Base-by-base conservation (phyloP, 2,888 invertebrate genomes). In the Cheilosia vulpina region DNA sequence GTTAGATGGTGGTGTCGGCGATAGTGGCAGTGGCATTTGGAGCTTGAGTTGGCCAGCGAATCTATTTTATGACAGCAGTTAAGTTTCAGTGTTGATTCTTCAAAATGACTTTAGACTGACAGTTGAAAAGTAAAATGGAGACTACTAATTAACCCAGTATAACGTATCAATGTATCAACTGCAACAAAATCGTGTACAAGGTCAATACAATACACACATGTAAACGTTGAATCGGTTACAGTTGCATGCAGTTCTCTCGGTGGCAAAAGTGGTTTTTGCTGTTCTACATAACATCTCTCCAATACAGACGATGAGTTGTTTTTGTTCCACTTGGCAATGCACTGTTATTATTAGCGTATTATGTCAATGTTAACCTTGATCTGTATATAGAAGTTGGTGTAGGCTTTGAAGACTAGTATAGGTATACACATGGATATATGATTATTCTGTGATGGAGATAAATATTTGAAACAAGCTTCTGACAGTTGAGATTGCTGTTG, bases 281-380 rank as follows among this genome's bases (percentile, higher is more conserved):
- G 79, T 84, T 84, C 79, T 84, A 84, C 73, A 82, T 77, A 60
- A 72, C 72, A 83, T 83, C 69, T 75, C 65, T 66, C 63, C 60
- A 60, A 75, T 17, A 80, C 75, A 69, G 17, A 62, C 53, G 52
- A 63, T 65, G 68, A 9, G 6, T 41, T 38, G n/a, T 55, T 57
- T 53, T 52, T 65, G 62, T 76, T 71, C 65, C 47, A 71, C 65
- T 85, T 81, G 85, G 81, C 66, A 85, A 81, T 85, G 81, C 85
- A 85, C 85, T 85, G 85, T 85, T 85, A 85, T 85, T 85, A 81
- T 85, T 72, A 81, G 80, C 76, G 87, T 82, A 78, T 87, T 87
- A 87, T 87, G 87, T 87, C 87, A 87, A 87, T 82, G 82, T 43
- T 78, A 87, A 82, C 87, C 87, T 87, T 87, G 87, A 77, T 82